Base-by-base conservation (phyloP, 2,888 invertebrate species). In the Ceriagrion tenellum region DNA sequence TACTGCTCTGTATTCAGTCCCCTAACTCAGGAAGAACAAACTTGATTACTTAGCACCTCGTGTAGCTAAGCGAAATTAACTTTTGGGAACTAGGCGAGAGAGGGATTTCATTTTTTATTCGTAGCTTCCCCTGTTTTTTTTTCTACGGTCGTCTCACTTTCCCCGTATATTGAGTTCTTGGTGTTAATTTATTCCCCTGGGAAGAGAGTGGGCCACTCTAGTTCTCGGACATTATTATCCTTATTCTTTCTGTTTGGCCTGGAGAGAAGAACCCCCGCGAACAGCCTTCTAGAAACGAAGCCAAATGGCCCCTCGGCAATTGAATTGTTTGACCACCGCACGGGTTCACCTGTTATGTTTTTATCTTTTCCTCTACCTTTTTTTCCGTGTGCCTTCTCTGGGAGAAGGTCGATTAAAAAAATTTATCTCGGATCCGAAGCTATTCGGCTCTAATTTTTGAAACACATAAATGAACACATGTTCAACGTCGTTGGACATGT, bases 391-490 rank as follows among this genome's bases (percentile, higher is more conserved):
- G n/a, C 69, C n/a, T 23, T 26, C 81, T 35, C 81, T 16, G 30
- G 13, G 81, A 81, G 81, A 81, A 47, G 26, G 35, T 35, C 81
- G 81, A 81, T 35, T n/a, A 35, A 81, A 35, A 35, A 81, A 23
- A 2, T 47, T 47, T 47, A 35, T 35, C 26, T 81, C 30, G 81
- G n/a, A 81, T 35, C 13, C 35, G 2, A 69, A 69, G 81, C 81
- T 81, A 81, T 35, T 81, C 35, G 81, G 16, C 18, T 81, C 35
- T 35, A 81, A 30, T 81, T 35, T 81, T 81, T 18, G 35, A 81
- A 81, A 81, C 81, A 81, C n/a, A 81, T 18, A 81, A 81, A 35
- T 81, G 30, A 81, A 81, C 81, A 35, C 35, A n/a, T 81, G 81
- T 81, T 81, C 81, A 6, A 26, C 35, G 81, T 35, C 81, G 30